phyloP scores from a whole-genome alignment of 2,797 vertebrate genomes.

The Trachurus trachurus region DNA sequence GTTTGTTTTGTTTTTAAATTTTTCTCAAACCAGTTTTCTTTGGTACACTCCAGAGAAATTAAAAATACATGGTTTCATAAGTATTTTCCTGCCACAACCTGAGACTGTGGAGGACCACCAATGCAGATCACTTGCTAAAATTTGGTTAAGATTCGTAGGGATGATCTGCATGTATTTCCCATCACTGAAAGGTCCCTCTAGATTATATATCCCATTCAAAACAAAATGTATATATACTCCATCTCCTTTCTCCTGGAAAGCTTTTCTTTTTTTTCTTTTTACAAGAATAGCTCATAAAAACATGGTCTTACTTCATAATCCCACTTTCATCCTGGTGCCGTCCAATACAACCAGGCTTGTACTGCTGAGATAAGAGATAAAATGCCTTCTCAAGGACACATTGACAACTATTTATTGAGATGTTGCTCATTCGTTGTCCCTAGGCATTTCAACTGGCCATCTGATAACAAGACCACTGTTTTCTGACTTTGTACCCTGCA shows the following conservation, averaged over 20 bases:
- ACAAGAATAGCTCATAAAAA: background rate
- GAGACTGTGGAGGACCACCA: background rate
- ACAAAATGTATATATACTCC: background rate
- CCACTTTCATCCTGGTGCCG: background rate
- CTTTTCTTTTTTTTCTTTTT: too few relatives aligned
- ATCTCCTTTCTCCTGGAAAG: background rate
- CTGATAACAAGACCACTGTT: background rate
- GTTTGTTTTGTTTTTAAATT: background rate
- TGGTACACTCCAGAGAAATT: background rate
- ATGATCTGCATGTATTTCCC: conserved; percentile 5
- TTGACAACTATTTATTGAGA: background rate
- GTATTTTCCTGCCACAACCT: conserved; percentile 3
- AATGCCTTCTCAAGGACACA: conserved; percentile 1
- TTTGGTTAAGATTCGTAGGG: background rate
- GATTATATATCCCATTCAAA: background rate
- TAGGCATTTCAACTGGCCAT: background rate
- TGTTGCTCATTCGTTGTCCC: background rate
- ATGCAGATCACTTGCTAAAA: conserved; percentile 3
- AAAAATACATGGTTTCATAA: background rate
- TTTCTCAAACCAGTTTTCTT: background rate
- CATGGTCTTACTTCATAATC: background rate
- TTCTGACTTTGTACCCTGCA: conserved; percentile 13
- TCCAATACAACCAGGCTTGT: background rate
- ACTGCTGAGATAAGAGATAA: background rate
- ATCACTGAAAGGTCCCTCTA: background rate